phyloP scores from a whole-genome alignment of 2,888 invertebrate species.

The Acrobasis repandana region DNA sequence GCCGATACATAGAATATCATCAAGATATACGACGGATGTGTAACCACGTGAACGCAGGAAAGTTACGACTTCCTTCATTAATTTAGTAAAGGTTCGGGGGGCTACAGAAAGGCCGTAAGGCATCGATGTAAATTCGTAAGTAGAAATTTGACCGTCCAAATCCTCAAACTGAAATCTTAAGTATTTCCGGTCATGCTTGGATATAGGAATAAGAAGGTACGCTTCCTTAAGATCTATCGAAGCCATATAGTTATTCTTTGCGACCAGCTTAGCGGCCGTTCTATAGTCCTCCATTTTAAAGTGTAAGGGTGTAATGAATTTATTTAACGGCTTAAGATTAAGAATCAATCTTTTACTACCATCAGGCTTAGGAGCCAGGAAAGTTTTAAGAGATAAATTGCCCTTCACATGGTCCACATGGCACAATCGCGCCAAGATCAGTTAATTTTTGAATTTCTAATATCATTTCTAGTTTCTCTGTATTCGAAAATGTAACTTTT shows the following conservation, averaged over 20 bases:
- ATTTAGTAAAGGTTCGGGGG: constrained; percentile 29
- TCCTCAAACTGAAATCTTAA: neutral
- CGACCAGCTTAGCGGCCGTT: constrained; percentile 17
- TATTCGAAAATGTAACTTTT: no score
- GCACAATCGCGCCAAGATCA: no score
- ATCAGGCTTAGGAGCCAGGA: neutral
- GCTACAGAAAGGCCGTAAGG: constrained; percentile 28
- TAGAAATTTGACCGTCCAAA: no score
- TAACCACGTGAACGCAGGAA: constrained; percentile 21
- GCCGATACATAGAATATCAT: constrained; percentile 28
- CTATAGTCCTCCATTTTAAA: constrained; percentile 24
- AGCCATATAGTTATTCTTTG: constrained; percentile 17
- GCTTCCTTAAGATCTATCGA: constrained; percentile 18
- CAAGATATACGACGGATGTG: constrained; percentile 28
- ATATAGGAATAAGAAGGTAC: neutral
- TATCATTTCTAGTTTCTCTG: no score
- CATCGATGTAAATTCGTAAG: constrained; percentile 27
- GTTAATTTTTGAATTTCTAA: no score
- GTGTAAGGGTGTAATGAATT: constrained; percentile 14
- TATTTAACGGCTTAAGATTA: constrained; percentile 19
- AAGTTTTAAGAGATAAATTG: neutral
- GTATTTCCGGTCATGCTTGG: neutral
- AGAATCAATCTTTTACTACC: constrained; percentile 12
- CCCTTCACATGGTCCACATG: no score
- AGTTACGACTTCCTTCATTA: constrained; percentile 26